Conservation (phyloP, 92 coral and sea anemone genomes). For the Siderastrea radians region DNA sequence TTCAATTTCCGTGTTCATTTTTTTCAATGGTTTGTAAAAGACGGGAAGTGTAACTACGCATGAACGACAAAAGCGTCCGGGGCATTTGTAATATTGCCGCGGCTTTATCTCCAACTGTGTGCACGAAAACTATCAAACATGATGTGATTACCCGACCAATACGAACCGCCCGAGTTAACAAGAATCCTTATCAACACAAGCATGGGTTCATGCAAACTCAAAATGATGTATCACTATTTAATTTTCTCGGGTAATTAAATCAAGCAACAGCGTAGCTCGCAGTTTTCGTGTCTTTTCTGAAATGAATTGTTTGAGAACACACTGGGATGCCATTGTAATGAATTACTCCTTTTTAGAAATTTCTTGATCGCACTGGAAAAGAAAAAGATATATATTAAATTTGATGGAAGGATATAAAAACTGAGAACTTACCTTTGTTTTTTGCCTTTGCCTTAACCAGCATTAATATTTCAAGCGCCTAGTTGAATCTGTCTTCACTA, state of each 20-base stretch:
- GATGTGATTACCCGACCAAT: conserved; percentile 32
- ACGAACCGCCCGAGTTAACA: neutral
- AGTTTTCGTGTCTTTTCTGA: conserved; percentile 18
- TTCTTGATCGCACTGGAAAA: neutral
- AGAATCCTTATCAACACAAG: conserved; percentile 17
- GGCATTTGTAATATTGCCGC: neutral
- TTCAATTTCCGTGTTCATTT: neutral
- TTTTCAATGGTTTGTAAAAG: neutral
- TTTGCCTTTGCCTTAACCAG: neutral
- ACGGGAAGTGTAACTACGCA: neutral
- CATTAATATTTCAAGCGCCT: conserved; percentile 41
- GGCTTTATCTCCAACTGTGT: neutral
- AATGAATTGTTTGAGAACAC: neutral
- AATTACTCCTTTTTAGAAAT: neutral
- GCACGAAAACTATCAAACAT: conserved; percentile 4
- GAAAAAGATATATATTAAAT: too few relatives aligned
- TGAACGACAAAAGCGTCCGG: neutral
- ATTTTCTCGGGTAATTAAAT: conserved; percentile 39
- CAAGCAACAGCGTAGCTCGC: neutral
- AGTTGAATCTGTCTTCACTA: neutral
- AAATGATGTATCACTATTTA: conserved; percentile 35
- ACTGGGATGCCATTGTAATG: neutral
- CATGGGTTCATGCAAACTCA: conserved; percentile 22
- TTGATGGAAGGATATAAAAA: neutral
- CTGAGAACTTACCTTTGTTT: conserved; percentile 1